A percentile compares a stretch with the other conserved stretches of the same genome.
These are phyloP conservation scores for Xestia sexstrigata DNA, from an alignment of 2,888 invertebrate genomes.

Conservation along the genomic window DNA sequence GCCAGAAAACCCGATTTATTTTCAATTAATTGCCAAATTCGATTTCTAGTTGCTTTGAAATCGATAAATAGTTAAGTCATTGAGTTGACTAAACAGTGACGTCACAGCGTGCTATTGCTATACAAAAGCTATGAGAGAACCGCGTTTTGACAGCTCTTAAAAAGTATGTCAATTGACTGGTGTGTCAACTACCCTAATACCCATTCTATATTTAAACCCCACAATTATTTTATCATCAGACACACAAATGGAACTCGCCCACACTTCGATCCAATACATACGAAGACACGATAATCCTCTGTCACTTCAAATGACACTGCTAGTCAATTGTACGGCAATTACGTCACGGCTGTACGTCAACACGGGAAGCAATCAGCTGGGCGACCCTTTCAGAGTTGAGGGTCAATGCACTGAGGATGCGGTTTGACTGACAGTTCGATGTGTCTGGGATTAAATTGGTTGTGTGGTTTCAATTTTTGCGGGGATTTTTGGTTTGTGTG, in stretches of 20 bases:
- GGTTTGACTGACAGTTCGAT: constrained; percentile 38
- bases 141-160: too few species aligned
- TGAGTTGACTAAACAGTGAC: too few species aligned
- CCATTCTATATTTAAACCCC: too few species aligned
- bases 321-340: constrained; percentile 63
- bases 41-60: too few species aligned
- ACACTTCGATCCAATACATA: constrained; percentile 29
- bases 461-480: constrained; percentile 5
- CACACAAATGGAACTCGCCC: constrained; percentile 22
- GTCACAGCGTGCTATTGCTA: too few species aligned
- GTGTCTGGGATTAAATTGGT: constrained; percentile 23
- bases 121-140: too few species aligned
- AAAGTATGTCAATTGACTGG: too few species aligned
- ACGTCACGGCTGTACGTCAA: constrained; percentile 68
- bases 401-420: constrained; percentile 54
- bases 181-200: too few species aligned
- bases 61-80: too few species aligned
- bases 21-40: too few species aligned
- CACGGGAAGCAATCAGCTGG: constrained; percentile 75
- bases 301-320: constrained; percentile 62
- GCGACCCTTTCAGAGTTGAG: constrained; percentile 57
- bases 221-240: constrained; percentile 32
- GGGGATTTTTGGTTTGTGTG: background rate
- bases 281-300: constrained; percentile 52
- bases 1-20: too few species aligned